Evolutionary conservation across 2,113 vertebrate species (phyloP).

Genomic region (Charadrius vociferus): DNA sequence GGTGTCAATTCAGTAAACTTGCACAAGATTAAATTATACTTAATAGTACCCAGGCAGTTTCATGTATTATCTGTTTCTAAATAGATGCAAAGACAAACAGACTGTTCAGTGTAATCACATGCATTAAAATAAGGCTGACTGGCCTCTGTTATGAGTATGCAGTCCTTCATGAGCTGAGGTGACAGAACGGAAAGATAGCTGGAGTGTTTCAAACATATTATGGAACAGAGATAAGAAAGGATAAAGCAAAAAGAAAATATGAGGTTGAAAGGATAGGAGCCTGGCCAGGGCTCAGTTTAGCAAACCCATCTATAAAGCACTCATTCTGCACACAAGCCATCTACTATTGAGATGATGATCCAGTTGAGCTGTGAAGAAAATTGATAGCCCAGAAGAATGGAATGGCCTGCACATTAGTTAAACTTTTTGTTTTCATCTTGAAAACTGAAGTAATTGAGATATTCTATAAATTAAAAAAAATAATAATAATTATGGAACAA

Average conservation of each 20-base stretch:
- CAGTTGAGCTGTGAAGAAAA: neutral
- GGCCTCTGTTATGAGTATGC: neutral
- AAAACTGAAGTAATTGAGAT: neutral
- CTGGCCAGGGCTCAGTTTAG: neutral
- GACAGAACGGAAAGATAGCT: neutral
- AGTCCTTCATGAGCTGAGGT: neutral
- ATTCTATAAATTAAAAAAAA: neutral
- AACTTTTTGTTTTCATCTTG: neutral
- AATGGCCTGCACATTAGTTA: neutral
- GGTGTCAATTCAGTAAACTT: neutral
- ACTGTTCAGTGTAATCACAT: neutral
- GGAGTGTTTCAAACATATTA: neutral
- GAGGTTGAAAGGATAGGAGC: neutral
- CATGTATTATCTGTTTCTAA: neutral
- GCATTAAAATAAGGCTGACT: neutral
- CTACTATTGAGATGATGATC: neutral
- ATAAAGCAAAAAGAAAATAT: neutral
- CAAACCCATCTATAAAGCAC: neutral
- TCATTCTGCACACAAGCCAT: neutral
- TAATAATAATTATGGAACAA: neutral
- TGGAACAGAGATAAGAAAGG: neutral
- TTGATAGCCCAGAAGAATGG: neutral
- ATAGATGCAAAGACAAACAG: neutral
- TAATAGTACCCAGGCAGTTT: neutral
- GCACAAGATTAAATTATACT: neutral